Conservation (phyloP, 2,113 vertebrate species). For the Columba livia region DNA sequence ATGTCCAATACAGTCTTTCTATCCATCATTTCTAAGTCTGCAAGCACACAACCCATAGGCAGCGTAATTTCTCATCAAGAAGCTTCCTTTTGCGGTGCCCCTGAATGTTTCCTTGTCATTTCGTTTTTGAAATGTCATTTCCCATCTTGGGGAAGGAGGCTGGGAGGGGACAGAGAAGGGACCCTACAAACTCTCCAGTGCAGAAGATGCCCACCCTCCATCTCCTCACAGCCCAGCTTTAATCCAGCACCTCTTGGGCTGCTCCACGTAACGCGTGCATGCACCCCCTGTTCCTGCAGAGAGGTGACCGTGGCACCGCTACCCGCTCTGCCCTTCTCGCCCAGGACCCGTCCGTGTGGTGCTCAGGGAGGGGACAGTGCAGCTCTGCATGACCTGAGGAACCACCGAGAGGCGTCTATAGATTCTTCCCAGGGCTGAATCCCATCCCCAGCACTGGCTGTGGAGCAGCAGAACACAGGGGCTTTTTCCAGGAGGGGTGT, state of each 20-base stretch:
- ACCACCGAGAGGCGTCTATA: not conserved
- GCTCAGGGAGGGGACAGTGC: not conserved
- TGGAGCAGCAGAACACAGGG: not conserved
- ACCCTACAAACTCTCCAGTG: not conserved
- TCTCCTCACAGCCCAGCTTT: not conserved
- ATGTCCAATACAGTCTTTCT: not conserved
- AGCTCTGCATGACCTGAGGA: accelerated
- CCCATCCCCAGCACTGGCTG: not conserved
- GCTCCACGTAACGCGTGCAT: accelerated
- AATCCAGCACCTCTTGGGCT: not conserved
- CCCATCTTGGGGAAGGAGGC: not conserved
- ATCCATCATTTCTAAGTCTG: accelerated
- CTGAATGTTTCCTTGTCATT: not conserved
- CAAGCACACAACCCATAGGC: not conserved
- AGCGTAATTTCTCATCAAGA: not conserved
- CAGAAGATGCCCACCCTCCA: not conserved
- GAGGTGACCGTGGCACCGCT: not conserved
- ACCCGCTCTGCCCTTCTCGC: not conserved
- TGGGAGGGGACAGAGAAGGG: not conserved
- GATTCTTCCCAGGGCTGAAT: not conserved
- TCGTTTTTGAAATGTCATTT: not conserved
- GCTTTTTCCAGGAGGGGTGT: not conserved
- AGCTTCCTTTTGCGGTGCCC: not conserved
- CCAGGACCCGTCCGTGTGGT: accelerated
- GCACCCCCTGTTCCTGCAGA: not conserved